Conservation (phyloP, 2,888 invertebrate species). For the Hypena proboscidalis region DNA sequence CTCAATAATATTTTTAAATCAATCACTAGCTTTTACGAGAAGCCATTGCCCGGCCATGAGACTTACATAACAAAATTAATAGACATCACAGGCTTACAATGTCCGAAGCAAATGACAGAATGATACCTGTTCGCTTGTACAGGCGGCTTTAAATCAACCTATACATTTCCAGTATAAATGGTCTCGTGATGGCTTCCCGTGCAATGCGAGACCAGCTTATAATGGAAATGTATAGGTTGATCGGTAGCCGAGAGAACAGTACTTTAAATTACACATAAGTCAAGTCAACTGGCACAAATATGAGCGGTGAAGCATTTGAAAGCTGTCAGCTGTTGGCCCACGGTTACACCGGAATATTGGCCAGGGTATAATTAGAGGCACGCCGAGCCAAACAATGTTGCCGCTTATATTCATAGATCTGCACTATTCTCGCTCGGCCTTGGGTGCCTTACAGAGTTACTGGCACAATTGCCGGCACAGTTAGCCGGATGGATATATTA, state of each 20-base stretch:
- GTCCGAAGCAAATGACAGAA: too few relatives aligned
- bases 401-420: slow-evolving; percentile 59
- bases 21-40: too few relatives aligned
- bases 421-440: slow-evolving; percentile 72
- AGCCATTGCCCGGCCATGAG: too few relatives aligned
- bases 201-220: too few relatives aligned
- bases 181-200: too few relatives aligned
- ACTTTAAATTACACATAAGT: slow-evolving; percentile 35
- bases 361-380: slow-evolving; percentile 63
- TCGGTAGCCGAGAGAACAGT: slow-evolving; percentile 27
- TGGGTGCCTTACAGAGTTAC: slow-evolving; percentile 62
- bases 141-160: too few relatives aligned
- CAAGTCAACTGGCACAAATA: slow-evolving; percentile 41
- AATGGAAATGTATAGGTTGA: too few relatives aligned
- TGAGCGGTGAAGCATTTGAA: slow-evolving; percentile 48
- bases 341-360: slow-evolving; percentile 52
- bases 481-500: slow-evolving; percentile 34
- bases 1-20: too few relatives aligned
- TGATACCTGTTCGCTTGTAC: too few relatives aligned
- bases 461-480: slow-evolving; percentile 42
- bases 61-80: too few relatives aligned
- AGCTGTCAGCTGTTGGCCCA: slow-evolving; percentile 57
- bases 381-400: slow-evolving; percentile 64
- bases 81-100: too few relatives aligned
- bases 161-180: too few relatives aligned